phyloP scores from a whole-genome alignment of 2,888 invertebrate genomes.

The Protodeltote pygarga region DNA sequence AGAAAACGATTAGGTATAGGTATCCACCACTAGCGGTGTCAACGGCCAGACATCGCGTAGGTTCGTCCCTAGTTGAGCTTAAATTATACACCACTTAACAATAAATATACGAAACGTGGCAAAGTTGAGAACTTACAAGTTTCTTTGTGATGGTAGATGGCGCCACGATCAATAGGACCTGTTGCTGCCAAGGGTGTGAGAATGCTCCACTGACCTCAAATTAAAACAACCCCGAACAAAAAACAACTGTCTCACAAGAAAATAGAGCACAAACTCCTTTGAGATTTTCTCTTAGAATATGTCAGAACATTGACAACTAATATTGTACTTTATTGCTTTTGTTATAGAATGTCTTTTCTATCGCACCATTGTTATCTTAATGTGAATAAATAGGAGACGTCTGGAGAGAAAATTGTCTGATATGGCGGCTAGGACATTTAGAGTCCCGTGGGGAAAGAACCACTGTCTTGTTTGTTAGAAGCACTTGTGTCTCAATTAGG shows the following conservation, averaged over 20 bases:
- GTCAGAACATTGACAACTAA: constrained; percentile 40
- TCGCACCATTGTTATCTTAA: constrained; percentile 53
- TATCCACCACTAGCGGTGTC: not conserved
- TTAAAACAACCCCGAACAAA: constrained; percentile 33
- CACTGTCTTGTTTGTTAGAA: constrained; percentile 42
- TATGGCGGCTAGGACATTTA: constrained; percentile 50
- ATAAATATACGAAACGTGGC: constrained; percentile 31
- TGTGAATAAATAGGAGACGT: constrained; percentile 65
- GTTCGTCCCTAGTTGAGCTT: constrained; percentile 1
- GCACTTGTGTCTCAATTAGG: constrained; percentile 37
- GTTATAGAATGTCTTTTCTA: constrained; percentile 53
- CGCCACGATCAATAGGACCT: constrained; percentile 71
- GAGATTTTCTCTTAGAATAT: constrained; percentile 33
- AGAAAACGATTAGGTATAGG: not conserved
- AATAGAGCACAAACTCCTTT: constrained; percentile 43
- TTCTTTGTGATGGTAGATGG: constrained; percentile 58
- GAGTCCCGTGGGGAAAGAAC: constrained; percentile 24
- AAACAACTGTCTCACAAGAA: constrained; percentile 30
- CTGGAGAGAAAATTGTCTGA: constrained; percentile 62
- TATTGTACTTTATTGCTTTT: constrained; percentile 53
- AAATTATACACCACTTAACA: constrained; percentile 37
- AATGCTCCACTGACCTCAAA: constrained; percentile 70
- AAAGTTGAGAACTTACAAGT: constrained; percentile 29
- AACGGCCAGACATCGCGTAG: constrained; percentile 5
- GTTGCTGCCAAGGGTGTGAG: constrained; percentile 59